A percentile compares a stretch with the other conserved stretches of the same genome.
These are phyloP conservation scores for Pollachius pollachius DNA, from an alignment of 2,113 vertebrate species.

Conservation along the genomic window DNA sequence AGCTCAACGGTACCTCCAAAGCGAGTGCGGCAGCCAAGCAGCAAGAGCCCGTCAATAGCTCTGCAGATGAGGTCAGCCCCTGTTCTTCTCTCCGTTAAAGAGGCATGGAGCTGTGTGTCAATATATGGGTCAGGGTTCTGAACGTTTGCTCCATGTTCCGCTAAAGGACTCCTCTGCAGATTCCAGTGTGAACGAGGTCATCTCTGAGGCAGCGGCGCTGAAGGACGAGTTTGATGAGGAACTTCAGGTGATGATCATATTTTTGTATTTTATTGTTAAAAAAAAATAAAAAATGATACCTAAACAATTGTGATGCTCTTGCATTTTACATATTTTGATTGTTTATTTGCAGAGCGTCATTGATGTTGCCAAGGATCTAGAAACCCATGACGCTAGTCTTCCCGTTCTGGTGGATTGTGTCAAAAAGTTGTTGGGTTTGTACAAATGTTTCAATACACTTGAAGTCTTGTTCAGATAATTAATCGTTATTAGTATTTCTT, in stretches of 20 bases:
- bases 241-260: constrained; percentile 52
- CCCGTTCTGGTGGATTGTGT: constrained; percentile 38
- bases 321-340: neutral
- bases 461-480: no score
- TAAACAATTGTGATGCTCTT: neutral
- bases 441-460: constrained; percentile 12
- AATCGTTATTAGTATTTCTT: no score
- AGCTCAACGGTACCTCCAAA: constrained; percentile 61
- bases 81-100: no score
- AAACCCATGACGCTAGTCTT: constrained; percentile 47
- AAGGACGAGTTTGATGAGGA: constrained; percentile 61
- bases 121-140: neutral
- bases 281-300: no score
- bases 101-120: no score
- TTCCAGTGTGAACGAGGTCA: constrained; percentile 52
- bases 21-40: constrained; percentile 18
- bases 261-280: neutral
- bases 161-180: constrained; percentile 55
- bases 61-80: constrained; percentile 63
- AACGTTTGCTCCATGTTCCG: constrained; percentile 1
- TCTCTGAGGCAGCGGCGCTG: constrained; percentile 60
- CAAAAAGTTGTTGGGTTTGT: constrained; percentile 54
- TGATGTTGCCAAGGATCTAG: constrained; percentile 53
- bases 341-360: constrained; percentile 38
- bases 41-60: constrained; percentile 40